Evolutionary conservation across 2,888 invertebrate genomes (phyloP).

Genomic region (Dynastes tityus): DNA sequence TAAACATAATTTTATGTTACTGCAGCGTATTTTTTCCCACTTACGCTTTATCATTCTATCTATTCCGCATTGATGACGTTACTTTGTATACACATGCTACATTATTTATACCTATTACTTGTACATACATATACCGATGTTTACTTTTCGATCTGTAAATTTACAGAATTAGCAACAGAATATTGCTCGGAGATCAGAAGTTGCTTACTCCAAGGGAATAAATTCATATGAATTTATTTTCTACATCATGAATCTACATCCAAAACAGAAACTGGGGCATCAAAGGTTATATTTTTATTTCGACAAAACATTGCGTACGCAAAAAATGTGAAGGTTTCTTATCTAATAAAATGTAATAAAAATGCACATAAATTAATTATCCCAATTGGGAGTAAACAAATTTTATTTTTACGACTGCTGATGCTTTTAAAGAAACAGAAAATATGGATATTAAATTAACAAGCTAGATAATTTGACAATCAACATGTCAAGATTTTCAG

Average conservation of each 20-base stretch:
- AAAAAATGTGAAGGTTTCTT: background rate
- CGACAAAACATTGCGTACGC: background rate
- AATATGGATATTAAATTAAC: no score
- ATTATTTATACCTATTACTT: slow-evolving; percentile 24
- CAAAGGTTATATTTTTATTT: background rate
- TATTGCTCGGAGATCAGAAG: background rate
- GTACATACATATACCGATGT: slow-evolving; percentile 6
- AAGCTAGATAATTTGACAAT: no score
- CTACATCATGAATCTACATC: background rate
- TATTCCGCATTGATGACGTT: slow-evolving; percentile 32
- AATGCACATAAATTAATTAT: no score
- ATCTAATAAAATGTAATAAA: background rate
- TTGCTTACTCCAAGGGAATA: background rate
- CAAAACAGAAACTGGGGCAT: background rate
- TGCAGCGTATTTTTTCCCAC: slow-evolving; percentile 6
- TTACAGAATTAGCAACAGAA: background rate
- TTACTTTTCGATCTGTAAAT: slow-evolving; percentile 25
- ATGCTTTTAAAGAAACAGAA: no score
- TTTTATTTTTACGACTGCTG: no score
- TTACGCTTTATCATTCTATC: slow-evolving; percentile 11
- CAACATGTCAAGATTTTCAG: no score
- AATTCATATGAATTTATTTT: slow-evolving; percentile 12
- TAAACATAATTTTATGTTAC: slow-evolving; percentile 29
- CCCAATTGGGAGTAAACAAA: no score
- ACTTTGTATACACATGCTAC: slow-evolving; percentile 5